Evolutionary conservation across 2,797 vertebrate species (phyloP).

Genomic region (Anguilla anguilla): DNA sequence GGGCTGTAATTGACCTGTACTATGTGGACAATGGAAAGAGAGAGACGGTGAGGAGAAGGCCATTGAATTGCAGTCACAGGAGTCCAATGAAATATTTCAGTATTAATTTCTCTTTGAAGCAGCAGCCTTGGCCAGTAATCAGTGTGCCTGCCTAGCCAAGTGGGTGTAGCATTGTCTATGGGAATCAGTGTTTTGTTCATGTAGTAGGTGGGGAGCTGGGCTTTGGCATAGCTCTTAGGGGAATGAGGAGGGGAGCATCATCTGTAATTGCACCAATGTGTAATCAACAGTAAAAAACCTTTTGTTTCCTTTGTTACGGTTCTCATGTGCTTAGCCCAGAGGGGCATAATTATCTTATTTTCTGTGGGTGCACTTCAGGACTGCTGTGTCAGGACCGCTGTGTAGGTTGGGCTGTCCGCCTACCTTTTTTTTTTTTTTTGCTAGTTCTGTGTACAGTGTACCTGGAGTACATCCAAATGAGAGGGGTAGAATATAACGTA

Average conservation of each 20-base stretch:
- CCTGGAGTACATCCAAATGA: not conserved
- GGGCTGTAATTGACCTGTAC: conserved; percentile 52
- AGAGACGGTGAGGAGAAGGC: conserved; percentile 56
- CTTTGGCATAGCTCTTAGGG: conserved; percentile 36
- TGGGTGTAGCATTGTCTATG: conserved; percentile 21
- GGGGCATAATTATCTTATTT: not conserved
- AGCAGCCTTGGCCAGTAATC: not conserved
- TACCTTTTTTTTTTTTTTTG: not conserved
- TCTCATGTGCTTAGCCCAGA: not conserved
- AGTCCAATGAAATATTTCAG: conserved; percentile 49
- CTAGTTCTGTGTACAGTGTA: not conserved
- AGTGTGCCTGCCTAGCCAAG: not conserved
- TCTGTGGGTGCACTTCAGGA: not conserved
- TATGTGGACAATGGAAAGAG: conserved; percentile 43
- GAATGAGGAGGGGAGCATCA: conserved; percentile 21
- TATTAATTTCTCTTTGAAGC: conserved; percentile 25
- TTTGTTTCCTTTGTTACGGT: not conserved
- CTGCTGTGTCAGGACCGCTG: not conserved
- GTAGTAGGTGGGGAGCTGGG: conserved; percentile 11
- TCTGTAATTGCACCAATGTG: not conserved
- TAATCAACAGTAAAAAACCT: not conserved
- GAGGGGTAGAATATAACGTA: too few species aligned
- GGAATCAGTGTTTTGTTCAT: conserved; percentile 27
- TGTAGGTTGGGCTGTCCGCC: not conserved
- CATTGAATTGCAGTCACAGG: conserved; percentile 56